A percentile compares a stretch with the other conserved stretches of the same genome.
Conservation (phyloP, 2,797 vertebrate species). For the Tokudaia tokunoshimensis region DNA sequence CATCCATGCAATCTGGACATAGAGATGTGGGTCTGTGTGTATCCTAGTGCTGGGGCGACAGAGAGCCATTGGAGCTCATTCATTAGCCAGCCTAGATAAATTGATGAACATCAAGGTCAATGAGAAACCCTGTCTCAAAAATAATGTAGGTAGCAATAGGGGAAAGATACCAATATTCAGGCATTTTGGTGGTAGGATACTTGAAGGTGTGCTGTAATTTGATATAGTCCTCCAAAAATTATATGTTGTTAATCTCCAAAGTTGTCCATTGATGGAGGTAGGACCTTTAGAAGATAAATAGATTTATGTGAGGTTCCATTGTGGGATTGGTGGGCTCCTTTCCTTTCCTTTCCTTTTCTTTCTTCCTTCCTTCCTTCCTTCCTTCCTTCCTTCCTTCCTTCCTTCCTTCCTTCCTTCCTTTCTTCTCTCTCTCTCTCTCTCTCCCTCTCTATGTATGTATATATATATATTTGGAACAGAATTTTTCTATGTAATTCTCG, state of each 20-base stretch:
- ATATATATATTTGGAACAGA: background rate
- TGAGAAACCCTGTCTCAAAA: background rate
- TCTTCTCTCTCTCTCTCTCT: too few species aligned
- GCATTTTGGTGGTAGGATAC: background rate
- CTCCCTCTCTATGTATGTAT: too few species aligned
- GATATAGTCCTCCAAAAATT: background rate
- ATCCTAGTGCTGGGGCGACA: too few species aligned
- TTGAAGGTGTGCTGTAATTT: background rate
- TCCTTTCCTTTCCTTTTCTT: background rate
- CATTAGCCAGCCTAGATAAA: background rate
- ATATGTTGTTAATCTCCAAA: background rate
- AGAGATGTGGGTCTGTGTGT: background rate
- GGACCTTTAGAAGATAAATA: background rate
- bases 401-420: background rate
- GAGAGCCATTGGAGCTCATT: background rate
- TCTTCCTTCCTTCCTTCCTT: fast-evolving
- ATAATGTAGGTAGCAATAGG: background rate
- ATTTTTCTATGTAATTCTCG: background rate
- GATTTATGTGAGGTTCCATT: background rate
- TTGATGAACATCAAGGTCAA: background rate
- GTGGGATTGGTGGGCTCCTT: background rate
- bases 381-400: background rate
- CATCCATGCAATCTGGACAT: background rate
- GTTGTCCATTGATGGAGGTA: background rate
- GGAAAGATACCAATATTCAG: background rate